Base-by-base conservation (phyloP, 2,888 invertebrate species). In the Drosophila greeni region DNA sequence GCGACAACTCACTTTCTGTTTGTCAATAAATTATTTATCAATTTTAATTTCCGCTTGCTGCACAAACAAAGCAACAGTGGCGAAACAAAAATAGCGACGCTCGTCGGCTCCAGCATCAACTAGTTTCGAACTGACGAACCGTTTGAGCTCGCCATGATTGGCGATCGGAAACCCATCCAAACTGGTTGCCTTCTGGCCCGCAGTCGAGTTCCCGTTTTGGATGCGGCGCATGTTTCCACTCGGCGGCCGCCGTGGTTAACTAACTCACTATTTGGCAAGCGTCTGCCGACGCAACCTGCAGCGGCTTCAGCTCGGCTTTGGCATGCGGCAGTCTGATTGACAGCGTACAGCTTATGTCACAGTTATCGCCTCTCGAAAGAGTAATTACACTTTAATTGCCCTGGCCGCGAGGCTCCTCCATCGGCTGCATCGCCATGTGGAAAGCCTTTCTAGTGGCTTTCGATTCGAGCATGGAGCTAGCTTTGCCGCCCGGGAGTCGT, bases 11-110 rank as follows among this genome's bases (percentile, higher is more conserved):
- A 40, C 20, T 42, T 48, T 52, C 26, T 36, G 59, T 76, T 74
- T 68, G 67, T 64, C 72, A 74, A 74, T 75, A 68, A 68, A 76
- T 49, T 59, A 72, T 70, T 75, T 72, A 75, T 78, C 70, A 78
- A 73, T 77, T 77, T 75, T 70, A 64, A 75, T 75, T 77, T 77
- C 78, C 75, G 78, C 72, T 51, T 23, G 37, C 53, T 65, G 55
- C 42, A 55, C 48, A 62, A 72, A 66, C 11, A 16, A 47, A 65
- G 36, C 45, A 45, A 45, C 70, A 70, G 60, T 56, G 36, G 42
- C 36, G 39, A 45, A 51, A 31, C 68, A 48, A 40, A 69, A 75
- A 73, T 65, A 69, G 39, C 53, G 29, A 34, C 42, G 47, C 36
- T 52, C 23, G 34, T 39, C 23, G 42, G 43, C 58, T 52, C 56